Evolutionary conservation across 2,888 invertebrate genomes (phyloP).

Genomic region (Cremastinae sp.): DNA sequence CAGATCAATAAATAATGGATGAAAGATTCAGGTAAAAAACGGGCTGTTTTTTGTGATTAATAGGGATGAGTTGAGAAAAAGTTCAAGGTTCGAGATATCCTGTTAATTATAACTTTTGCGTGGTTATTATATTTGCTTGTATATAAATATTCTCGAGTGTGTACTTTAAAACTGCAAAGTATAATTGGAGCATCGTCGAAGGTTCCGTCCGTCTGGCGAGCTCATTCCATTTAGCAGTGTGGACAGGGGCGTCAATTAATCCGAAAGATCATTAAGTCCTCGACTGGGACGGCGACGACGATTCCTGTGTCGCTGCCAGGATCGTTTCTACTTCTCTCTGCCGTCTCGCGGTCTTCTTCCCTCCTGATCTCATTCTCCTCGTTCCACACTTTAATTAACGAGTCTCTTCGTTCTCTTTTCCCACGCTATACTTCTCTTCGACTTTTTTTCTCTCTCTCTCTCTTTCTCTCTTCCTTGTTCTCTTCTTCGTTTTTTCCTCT

Average conservation of each 20-base stretch:
- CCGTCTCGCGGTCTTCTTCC: conserved; percentile 2
- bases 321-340: conserved; percentile 52
- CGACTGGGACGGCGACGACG: no score
- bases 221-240: conserved; percentile 47
- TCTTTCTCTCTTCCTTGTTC: conserved; percentile 10
- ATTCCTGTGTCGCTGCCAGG: conserved; percentile 3
- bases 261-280: conserved; percentile 56
- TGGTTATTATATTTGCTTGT: neutral
- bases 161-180: conserved; percentile 17
- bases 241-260: conserved; percentile 58
- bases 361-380: conserved; percentile 43
- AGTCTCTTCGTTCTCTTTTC: conserved; percentile 38
- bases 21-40: no score
- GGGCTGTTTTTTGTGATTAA: no score
- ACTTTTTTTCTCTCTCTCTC: neutral
- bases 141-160: neutral
- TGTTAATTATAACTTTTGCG: neutral
- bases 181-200: conserved; percentile 23
- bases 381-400: conserved; percentile 56
- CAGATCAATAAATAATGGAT: no score
- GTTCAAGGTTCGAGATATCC: no score
- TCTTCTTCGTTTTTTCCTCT: no score
- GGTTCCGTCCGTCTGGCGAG: conserved; percentile 30
- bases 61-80: no score
- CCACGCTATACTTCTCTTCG: conserved; percentile 24